Percentiles rank a stretch among this genome's conserved stretches.
Evolutionary conservation across 2,113 vertebrate genomes (phyloP).

Genomic region (human (Homo sapiens)): DNA sequence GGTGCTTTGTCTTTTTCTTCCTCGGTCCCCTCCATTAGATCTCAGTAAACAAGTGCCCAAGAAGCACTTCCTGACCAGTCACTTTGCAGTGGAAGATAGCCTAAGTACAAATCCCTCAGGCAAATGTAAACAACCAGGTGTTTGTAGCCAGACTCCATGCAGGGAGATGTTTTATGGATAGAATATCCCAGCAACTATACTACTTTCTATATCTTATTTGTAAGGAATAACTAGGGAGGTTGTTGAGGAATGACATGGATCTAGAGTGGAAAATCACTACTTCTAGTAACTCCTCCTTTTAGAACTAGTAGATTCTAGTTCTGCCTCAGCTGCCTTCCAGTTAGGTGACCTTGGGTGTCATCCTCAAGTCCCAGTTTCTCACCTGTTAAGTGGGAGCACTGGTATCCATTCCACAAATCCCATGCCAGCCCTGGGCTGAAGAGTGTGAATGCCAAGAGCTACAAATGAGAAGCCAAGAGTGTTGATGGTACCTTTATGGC

Average conservation of each 20-base stretch:
- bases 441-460: neutral
- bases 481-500: neutral
- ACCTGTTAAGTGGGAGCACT: neutral
- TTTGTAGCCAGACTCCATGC: neutral
- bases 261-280: neutral
- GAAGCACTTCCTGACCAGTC: neutral
- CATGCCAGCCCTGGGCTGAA: neutral
- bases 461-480: neutral
- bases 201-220: neutral
- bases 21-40: neutral
- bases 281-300: accelerated
- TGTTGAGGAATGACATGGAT: neutral
- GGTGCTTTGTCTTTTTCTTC: neutral
- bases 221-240: neutral
- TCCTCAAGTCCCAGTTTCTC: neutral
- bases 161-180: neutral
- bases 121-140: neutral
- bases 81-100: neutral
- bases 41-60: neutral
- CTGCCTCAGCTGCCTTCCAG: neutral
- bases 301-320: neutral
- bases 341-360: neutral
- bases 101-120: neutral
- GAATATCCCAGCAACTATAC: neutral
- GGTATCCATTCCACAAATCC: no score